Evolutionary conservation across 2,888 invertebrate genomes (phyloP), one percentile per base, ranked within the genome.

Genomic region (Deroplatys truncata): DNA sequence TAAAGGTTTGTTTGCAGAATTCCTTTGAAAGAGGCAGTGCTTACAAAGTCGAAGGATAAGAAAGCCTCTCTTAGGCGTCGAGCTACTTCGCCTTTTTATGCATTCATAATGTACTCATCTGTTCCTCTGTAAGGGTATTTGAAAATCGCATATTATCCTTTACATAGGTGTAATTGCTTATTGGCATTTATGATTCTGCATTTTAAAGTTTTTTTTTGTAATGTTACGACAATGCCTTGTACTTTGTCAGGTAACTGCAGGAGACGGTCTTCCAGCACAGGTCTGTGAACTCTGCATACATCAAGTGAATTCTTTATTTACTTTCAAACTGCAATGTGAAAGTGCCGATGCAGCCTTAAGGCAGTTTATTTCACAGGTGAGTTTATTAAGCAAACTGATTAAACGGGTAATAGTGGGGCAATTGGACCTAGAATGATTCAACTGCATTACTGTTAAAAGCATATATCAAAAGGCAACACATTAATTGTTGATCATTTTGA

Each of bases 341-440:
- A 83, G 87, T 82, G 82, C 87, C 3, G 87, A 87, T 87, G 82
- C 87, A 35, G 83, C 87, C 82, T 83, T 87, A 87, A 29, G 87
- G 28, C 87, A 87, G 43, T 35, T 87, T 20, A 28, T 83, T 10
- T 35, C 83, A 9, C 87, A 87, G 72, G 72, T 72, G 20, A 72
- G 56, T 72, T 72, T 20, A 72, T 72, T 72, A 20, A 20, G 43
- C 10, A 43, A 43, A 35, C 8, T 35, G 35, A 35, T 4, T 35
- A 35, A 35, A 35, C n/a, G n/a, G n/a, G n/a, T n/a, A n/a, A n/a
- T n/a, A n/a, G n/a, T n/a, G n/a, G n/a, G n/a, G n/a, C n/a, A n/a
- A n/a, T n/a, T n/a, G n/a, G n/a, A n/a, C n/a, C n/a, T n/a, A n/a
- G n/a, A n/a, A n/a, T n/a, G n/a, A n/a, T n/a, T n/a, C n/a, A n/a